Conservation (phyloP, 2,113 vertebrate genomes). For the Lepisosteus osseus region DNA sequence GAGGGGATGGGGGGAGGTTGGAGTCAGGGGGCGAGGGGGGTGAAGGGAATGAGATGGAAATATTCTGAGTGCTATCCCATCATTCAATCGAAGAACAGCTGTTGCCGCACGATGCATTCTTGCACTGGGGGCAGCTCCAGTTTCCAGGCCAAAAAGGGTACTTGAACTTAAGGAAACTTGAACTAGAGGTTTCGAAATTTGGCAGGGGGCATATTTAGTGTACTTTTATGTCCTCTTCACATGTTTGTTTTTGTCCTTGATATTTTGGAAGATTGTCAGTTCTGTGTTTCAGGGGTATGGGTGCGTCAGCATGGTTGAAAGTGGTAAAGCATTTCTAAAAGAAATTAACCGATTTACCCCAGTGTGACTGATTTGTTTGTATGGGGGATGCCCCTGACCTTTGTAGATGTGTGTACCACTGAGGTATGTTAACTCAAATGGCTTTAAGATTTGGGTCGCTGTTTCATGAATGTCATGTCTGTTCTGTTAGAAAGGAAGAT, state of each 20-base stretch:
- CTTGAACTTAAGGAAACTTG: background rate
- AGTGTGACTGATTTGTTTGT: background rate
- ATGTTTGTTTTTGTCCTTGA: constrained; percentile 17
- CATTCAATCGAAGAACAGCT: constrained; percentile 47
- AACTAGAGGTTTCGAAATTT: constrained; percentile 9
- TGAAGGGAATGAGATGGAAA: constrained; percentile 22
- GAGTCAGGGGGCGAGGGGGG: constrained; percentile 10
- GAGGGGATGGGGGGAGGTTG: constrained; percentile 13
- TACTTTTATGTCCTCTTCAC: constrained; percentile 13
- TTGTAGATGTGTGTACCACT: constrained; percentile 1
- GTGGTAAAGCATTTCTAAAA: too few species aligned
- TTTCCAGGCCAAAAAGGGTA: background rate
- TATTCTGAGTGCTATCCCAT: constrained; percentile 39
- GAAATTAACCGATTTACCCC: too few species aligned
- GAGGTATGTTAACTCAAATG: too few species aligned
- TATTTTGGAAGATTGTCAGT: too few species aligned
- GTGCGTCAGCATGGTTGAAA: too few species aligned
- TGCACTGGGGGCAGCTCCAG: constrained; percentile 13
- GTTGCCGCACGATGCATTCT: constrained; percentile 52
- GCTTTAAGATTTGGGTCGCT: too few species aligned
- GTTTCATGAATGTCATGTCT: too few species aligned
- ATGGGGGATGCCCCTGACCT: constrained; percentile 27
- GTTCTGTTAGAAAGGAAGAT: too few species aligned
- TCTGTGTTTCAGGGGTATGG: too few species aligned
- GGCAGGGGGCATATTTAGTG: background rate